These are phyloP conservation scores for Beris morrisii DNA, from an alignment of 2,888 invertebrate genomes.

Conservation along the genomic window DNA sequence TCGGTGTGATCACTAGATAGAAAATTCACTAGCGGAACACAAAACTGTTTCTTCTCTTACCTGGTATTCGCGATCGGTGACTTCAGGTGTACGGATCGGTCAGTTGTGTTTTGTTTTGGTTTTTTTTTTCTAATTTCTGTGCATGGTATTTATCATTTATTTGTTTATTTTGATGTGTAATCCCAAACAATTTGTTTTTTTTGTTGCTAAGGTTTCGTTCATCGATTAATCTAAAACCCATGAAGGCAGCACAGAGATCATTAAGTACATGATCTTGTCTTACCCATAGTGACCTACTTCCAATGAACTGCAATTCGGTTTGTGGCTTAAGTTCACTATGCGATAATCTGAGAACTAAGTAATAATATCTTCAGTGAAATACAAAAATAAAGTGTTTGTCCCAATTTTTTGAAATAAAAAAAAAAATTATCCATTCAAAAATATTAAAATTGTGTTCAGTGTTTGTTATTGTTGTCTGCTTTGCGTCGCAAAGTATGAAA, in stretches of 20 bases:
- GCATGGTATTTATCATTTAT: neutral
- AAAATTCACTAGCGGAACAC: slow-evolving; percentile 36
- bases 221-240: neutral
- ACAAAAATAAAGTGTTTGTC: no score
- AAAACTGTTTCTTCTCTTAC: slow-evolving; percentile 34
- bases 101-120: slow-evolving; percentile 25
- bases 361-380: no score
- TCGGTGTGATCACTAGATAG: slow-evolving; percentile 20
- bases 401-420: no score
- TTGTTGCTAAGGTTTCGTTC: no score
- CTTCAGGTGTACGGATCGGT: slow-evolving; percentile 54
- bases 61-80: slow-evolving; percentile 53
- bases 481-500: no score
- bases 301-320: no score
- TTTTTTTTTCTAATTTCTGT: slow-evolving; percentile 1
- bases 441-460: no score
- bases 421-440: no score
- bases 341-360: no score
- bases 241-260: neutral
- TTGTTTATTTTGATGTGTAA: neutral
- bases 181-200: no score
- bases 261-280: neutral
- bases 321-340: no score
- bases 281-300: neutral
- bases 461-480: no score